Conservation (phyloP, 2,797 vertebrate genomes). For the Bufotes viridis region DNA sequence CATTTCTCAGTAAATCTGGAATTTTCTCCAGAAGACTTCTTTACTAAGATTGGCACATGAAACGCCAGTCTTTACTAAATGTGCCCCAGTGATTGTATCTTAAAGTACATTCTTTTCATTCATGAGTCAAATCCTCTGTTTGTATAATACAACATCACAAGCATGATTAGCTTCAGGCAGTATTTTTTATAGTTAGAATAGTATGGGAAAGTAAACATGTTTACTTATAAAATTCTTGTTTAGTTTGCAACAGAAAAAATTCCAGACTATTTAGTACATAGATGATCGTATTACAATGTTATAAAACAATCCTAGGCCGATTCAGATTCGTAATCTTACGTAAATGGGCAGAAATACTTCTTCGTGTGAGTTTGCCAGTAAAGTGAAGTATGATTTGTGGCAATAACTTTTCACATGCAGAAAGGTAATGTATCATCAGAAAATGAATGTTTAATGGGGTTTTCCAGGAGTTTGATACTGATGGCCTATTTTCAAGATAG, state of each 20-base stretch:
- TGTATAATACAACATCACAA: neutral
- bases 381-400: too few species aligned
- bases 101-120: constrained; percentile 2
- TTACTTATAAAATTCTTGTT: constrained; percentile 13
- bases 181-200: neutral
- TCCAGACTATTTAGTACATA: neutral
- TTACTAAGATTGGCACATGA: too few species aligned
- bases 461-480: too few species aligned
- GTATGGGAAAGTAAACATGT: constrained; percentile 6
- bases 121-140: neutral
- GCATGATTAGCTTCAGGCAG: constrained; percentile 13
- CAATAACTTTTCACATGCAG: too few species aligned
- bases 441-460: neutral
- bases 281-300: neutral
- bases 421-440: too few species aligned
- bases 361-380: too few species aligned
- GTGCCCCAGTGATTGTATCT: neutral
- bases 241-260: neutral
- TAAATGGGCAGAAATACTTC: too few species aligned
- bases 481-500: too few species aligned
- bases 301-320: neutral
- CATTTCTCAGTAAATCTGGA: too few species aligned
- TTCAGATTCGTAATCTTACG: too few species aligned
- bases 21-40: too few species aligned
- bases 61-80: too few species aligned